Conservation (phyloP, 1,140 invertebrate species). For the Rhynchophorus ferrugineus region DNA sequence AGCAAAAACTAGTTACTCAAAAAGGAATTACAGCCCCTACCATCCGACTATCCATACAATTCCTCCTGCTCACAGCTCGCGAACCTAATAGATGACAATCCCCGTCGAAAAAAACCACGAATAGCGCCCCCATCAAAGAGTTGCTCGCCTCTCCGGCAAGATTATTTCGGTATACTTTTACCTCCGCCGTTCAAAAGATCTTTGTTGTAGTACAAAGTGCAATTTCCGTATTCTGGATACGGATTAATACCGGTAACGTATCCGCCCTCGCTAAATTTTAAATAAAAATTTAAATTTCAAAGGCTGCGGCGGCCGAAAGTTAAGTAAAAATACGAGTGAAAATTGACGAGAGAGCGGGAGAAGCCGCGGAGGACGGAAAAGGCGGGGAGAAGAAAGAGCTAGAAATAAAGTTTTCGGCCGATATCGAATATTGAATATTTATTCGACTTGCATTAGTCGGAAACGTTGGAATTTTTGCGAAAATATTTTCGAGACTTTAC, state of each 20-base stretch:
- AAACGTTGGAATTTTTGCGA: conserved; percentile 4
- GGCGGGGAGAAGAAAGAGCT: too few species aligned
- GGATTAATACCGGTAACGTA: not conserved
- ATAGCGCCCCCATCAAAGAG: too few species aligned
- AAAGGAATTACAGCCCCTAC: too few species aligned
- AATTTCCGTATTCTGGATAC: not conserved
- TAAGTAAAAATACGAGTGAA: conserved; percentile 5
- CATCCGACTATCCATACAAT: too few species aligned
- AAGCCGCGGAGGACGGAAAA: too few species aligned
- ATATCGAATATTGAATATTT: conserved; percentile 12
- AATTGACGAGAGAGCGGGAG: too few species aligned
- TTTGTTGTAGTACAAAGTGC: conserved; percentile 3
- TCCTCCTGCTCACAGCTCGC: too few species aligned
- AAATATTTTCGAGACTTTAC: conserved; percentile 11
- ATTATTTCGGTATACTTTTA: not conserved
- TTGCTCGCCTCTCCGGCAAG: too few species aligned
- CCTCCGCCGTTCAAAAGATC: not conserved
- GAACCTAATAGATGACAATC: too few species aligned
- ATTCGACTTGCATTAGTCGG: conserved; percentile 9
- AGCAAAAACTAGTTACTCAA: too few species aligned
- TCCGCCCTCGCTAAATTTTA: not conserved
- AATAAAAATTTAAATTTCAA: conserved; percentile 15
- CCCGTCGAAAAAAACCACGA: too few species aligned
- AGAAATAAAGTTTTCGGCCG: conserved; percentile 10
- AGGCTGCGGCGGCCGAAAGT: not conserved